Evolutionary conservation across 2,113 vertebrate species (phyloP), one percentile per base, ranked within the genome.

Genomic region (Charadrius vociferus): DNA sequence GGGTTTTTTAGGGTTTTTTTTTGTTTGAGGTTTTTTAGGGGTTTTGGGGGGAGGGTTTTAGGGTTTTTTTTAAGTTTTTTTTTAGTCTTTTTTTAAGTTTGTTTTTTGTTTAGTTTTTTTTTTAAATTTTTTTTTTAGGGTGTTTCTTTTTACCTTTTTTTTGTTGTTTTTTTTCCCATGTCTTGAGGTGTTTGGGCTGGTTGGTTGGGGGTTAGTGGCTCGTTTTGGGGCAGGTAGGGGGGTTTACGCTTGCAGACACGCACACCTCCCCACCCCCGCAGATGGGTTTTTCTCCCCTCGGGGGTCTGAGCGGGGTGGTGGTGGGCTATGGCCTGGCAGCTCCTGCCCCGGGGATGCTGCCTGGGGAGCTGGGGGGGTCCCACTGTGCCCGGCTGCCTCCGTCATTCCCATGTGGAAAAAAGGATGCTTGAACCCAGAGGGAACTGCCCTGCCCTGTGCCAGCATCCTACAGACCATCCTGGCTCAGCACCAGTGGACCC

Each of bases 241-340:
- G 7, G 6, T 41, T 80, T 45, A 4, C 32, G 26, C 10, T 10
- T 24, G 23, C 22, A 52, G 39, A 26, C 9, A 29, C 53, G n/a
- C n/a, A n/a, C n/a, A n/a, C n/a, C n/a, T n/a, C 4, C 6, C 2
- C 0, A 2, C 5, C 3, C 4, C 7, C 6, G 6, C 1, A 0
- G 14, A 45, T 21, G 49, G 59, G 22, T 12, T 86, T 90, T 75
- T 47, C 10, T 82, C 30, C 26, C 15, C 43, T 62, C 0, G 0
- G 24, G 34, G n/a, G 20, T 87, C 34, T 39, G 27, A 6, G 8
- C 8, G 14, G 50, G 27, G 43, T 11, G 14, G 39, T 68, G 27
- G 43, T 9, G 14, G 39, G 73, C 70, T 62, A 5, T 15, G 53
- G 30, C 10, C 2, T 37, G 3, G 1, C 12, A 10, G 71, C 3